Evolutionary conservation across 2,797 vertebrate genomes (phyloP).

Genomic region (Merluccius polli): DNA sequence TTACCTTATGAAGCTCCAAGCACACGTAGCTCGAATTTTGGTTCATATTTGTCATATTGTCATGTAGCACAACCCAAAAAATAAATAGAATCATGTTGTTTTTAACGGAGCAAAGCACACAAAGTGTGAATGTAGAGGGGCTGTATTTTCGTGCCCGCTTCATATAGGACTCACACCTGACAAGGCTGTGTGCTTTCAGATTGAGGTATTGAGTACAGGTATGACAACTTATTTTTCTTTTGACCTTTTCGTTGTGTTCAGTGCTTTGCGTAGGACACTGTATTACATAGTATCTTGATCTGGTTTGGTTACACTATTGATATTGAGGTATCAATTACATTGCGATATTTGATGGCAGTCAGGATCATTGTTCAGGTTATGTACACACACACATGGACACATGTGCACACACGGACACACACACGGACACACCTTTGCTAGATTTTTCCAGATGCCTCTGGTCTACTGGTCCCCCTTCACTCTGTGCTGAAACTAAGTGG

Average conservation of each 20-base stretch:
- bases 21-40: background rate
- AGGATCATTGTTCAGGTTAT: background rate
- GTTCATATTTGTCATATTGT: background rate
- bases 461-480: slow-evolving; percentile 49
- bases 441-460: slow-evolving; percentile 17
- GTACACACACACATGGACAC: background rate
- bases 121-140: no score
- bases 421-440: slow-evolving; percentile 16
- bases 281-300: background rate
- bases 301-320: background rate
- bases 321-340: background rate
- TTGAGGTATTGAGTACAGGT: background rate
- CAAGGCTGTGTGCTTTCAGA: background rate
- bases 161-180: background rate
- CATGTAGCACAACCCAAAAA: no score
- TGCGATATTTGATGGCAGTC: no score
- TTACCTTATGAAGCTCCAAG: background rate
- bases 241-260: background rate
- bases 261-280: background rate
- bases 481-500: slow-evolving; percentile 42
- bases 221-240: background rate
- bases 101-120: no score
- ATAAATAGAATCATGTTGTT: no score
- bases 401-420: background rate
- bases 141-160: no score